Evolutionary conservation across 1,140 invertebrate genomes (phyloP).

Genomic region (Zaprionus gabonicus): DNA sequence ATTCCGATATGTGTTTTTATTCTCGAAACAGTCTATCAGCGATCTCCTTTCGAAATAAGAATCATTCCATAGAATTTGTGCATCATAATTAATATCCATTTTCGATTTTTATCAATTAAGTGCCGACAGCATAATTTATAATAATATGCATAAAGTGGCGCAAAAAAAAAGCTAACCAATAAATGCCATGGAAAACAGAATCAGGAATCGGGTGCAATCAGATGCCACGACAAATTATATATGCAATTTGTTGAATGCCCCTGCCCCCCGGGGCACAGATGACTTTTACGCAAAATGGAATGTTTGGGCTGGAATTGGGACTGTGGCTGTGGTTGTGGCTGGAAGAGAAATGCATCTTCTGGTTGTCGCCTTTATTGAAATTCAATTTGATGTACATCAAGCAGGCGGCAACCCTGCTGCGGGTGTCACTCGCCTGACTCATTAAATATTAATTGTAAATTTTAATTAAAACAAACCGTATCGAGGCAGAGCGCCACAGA

Average conservation of each 20-base stretch:
- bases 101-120: slow-evolving; percentile 56
- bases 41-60: not conserved
- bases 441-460: slow-evolving; percentile 84
- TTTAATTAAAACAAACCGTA: slow-evolving; percentile 82
- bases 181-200: slow-evolving; percentile 20
- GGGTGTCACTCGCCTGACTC: slow-evolving; percentile 68
- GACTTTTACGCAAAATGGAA: slow-evolving; percentile 53
- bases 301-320: not conserved
- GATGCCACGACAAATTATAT: slow-evolving; percentile 38
- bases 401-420: slow-evolving; percentile 16
- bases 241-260: slow-evolving; percentile 46
- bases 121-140: slow-evolving; percentile 44
- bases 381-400: slow-evolving; percentile 72
- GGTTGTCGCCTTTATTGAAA: slow-evolving; percentile 43
- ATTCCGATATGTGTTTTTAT: too few species aligned
- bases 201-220: slow-evolving; percentile 14
- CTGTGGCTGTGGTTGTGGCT: not conserved
- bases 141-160: slow-evolving; percentile 20
- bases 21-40: too few species aligned
- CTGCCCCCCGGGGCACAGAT: slow-evolving; percentile 40
- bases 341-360: slow-evolving; percentile 12
- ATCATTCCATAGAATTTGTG: not conserved
- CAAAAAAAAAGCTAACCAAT: slow-evolving; percentile 20
- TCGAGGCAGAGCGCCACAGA: slow-evolving; percentile 38
- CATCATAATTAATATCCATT: slow-evolving; percentile 30